These are phyloP conservation scores for Sphecodes monilicornis DNA, from an alignment of 2,888 invertebrate species.

Conservation along the genomic window DNA sequence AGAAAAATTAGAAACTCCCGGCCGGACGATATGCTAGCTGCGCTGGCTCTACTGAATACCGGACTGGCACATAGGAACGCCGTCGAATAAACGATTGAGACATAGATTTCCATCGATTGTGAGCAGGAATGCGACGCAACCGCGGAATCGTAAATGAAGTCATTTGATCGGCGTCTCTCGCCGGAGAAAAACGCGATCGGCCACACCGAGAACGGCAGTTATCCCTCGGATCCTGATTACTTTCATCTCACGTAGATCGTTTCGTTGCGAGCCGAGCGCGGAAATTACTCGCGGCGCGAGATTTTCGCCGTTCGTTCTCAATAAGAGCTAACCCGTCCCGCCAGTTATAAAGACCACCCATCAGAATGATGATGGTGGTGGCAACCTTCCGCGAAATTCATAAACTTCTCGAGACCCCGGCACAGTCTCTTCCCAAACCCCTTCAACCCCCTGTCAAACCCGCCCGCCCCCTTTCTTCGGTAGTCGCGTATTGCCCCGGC, in stretches of 20 bases:
- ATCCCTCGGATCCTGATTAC: slow-evolving; percentile 62
- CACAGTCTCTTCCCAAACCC: background rate
- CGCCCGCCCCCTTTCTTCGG: slow-evolving; percentile 54
- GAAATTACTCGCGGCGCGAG: slow-evolving; percentile 64
- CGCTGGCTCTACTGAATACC: background rate
- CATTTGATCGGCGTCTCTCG: slow-evolving; percentile 46
- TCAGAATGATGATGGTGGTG: slow-evolving; percentile 48
- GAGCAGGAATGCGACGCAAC: slow-evolving; percentile 25
- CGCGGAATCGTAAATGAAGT: slow-evolving; percentile 59
- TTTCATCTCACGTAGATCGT: slow-evolving; percentile 73
- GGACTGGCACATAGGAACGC: background rate
- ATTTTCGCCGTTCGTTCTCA: slow-evolving; percentile 61
- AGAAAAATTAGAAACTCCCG: background rate
- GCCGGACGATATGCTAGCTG: background rate
- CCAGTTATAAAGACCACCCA: slow-evolving; percentile 55
- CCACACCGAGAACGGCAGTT: slow-evolving; percentile 38
- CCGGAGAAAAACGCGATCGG: slow-evolving; percentile 46
- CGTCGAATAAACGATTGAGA: slow-evolving; percentile 30
- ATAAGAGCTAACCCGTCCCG: slow-evolving; percentile 38
- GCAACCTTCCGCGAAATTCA: slow-evolving; percentile 73
- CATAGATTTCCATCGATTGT: slow-evolving; percentile 37
- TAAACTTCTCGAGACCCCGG: slow-evolving; percentile 66
- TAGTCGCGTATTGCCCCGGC: slow-evolving; percentile 51
- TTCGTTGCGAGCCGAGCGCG: slow-evolving; percentile 61
- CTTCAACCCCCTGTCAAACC: background rate